phyloP scores from a whole-genome alignment of 2,888 invertebrate species.

The Philonicus albiceps region DNA sequence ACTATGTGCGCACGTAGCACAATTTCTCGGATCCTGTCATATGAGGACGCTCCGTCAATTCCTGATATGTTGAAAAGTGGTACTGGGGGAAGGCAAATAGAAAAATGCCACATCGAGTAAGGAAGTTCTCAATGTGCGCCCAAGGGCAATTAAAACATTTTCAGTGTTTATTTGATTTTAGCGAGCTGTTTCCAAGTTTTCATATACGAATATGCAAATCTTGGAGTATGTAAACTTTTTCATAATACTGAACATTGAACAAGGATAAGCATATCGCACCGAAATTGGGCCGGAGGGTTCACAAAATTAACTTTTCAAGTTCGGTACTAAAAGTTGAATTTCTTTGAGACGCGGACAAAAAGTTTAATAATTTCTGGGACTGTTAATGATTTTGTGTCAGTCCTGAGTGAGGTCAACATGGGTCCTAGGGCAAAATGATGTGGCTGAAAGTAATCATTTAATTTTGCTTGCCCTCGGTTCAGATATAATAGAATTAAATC shows the following conservation, averaged over 20 bases:
- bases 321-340: neutral
- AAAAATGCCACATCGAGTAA: neutral
- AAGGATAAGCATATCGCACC: neutral
- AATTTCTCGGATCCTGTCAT: neutral
- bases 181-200: neutral
- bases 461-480: neutral
- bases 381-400: neutral
- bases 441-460: neutral
- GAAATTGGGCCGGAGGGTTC: neutral
- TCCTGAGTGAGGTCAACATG: neutral
- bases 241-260: neutral
- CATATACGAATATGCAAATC: neutral
- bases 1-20: neutral
- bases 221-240: neutral
- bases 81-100: neutral
- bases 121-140: neutral
- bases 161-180: constrained; percentile 16
- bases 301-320: neutral
- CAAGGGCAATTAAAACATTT: constrained; percentile 13
- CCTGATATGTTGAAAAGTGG: neutral
- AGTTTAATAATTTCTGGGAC: neutral
- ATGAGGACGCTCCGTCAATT: neutral
- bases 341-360: neutral
- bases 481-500: neutral
- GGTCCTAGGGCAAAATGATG: neutral